Evolutionary conservation across 53 echinoderm and acorn worm genomes (phyloP), one percentile per base, ranked within the genome.

Genomic region (Luidia sarsii): DNA sequence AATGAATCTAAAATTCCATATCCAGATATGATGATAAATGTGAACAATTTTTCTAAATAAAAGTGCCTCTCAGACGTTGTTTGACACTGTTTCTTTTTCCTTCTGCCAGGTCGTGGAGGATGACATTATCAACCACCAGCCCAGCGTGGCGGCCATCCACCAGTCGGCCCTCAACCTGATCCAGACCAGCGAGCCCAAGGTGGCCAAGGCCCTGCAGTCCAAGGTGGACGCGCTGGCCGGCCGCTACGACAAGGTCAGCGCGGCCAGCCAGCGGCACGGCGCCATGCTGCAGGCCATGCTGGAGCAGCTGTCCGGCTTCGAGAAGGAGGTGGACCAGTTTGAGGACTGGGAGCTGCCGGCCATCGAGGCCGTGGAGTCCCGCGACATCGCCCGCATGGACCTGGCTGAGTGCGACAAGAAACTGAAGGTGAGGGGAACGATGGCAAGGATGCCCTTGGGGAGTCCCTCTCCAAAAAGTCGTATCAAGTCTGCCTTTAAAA

Each of bases 341-440:
- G 94, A 99, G 64, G 99, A 99, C 80, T 94, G 94, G 91, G 56
- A 91, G 57, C 51, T 94, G 64, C 99, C 94, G 5, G 75, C 94
- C 19, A 72, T 91, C 25, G 94, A 94, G 71, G 45, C 68, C 20
- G 59, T 99, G 53, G 94, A 99, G 67, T 91, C 89, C 0, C 39
- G 87, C 33, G 99, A 94, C 29, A 70, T 94, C 21, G 71, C 68
- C 21, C 82, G 89, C 63, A 60, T 87, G 72, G 86, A 89, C 68
- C 81, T 99, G 3, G 83, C 68, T 7, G 81, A 85, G 9, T 57
- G 84, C 54, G 99, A 93, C 41, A 94, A 85, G 72, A 89, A 87
- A 50, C 73, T 99, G 57, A 91, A 91, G 99, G 99, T 95, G 57
- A 30, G 23, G 8, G 37, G 18, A n/a, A 52, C 24, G 16, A n/a